phyloP scores from a whole-genome alignment of 2,113 vertebrate genomes.

The Laticauda laticaudata region DNA sequence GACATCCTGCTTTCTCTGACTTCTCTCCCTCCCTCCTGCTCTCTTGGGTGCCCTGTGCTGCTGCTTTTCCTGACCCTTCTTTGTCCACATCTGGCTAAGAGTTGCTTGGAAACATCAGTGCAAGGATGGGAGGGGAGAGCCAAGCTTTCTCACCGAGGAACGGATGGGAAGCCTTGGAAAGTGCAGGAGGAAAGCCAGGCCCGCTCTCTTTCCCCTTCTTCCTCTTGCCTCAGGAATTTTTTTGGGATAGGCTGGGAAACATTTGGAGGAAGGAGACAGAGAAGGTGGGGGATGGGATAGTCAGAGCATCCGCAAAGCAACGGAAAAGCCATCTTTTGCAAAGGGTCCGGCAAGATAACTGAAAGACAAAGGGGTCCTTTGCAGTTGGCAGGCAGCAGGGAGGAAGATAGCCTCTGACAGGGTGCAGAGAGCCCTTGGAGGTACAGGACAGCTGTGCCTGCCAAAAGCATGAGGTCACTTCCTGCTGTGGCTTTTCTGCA shows the following conservation, averaged over 20 bases:
- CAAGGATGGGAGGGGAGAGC: neutral
- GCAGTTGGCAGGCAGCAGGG: neutral
- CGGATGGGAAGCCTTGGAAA: neutral
- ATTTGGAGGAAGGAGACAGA: slow-evolving; percentile 14
- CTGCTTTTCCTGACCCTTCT: slow-evolving; percentile 31
- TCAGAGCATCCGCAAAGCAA: neutral
- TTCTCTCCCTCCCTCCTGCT: neutral
- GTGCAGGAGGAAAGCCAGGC: neutral
- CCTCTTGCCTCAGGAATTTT: neutral
- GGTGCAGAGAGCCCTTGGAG: neutral
- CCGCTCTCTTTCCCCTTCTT: neutral
- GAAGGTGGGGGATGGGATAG: neutral
- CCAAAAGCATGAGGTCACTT: slow-evolving; percentile 69
- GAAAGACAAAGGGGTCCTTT: neutral
- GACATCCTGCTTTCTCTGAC: neutral
- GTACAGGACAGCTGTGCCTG: slow-evolving; percentile 40
- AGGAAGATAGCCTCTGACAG: neutral
- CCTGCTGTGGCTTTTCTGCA: slow-evolving; percentile 58
- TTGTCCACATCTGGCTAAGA: slow-evolving; percentile 36
- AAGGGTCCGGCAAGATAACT: neutral
- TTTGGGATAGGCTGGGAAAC: neutral
- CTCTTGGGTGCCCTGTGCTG: neutral
- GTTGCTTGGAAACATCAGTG: neutral
- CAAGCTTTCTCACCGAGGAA: neutral
- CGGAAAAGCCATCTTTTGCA: neutral